Evolutionary conservation across 2,113 vertebrate genomes (phyloP), one percentile per base, ranked within the genome.

Genomic region (Pollachius pollachius): DNA sequence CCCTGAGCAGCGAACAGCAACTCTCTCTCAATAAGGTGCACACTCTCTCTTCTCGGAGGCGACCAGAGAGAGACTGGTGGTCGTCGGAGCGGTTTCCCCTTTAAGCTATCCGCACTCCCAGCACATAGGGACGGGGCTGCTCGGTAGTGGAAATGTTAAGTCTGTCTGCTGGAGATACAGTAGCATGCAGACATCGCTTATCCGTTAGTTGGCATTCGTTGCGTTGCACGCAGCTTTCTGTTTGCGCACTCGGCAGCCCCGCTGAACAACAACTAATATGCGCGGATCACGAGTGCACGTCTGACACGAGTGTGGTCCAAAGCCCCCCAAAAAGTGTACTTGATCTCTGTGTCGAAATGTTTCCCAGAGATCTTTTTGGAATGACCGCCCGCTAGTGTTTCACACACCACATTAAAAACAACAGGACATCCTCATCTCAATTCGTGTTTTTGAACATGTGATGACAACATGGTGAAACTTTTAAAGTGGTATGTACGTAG

Each of bases 11-110:
- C 70, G 74, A 19, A 23, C 73, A 68, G 73, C 74, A 30, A 79
- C 37, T 18, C 34, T 58, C 75, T n/a, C 68, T 41, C 65, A 65
- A 34, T 34, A 63, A 30, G 27, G 16, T 17, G 19, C 68, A 70
- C 79, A 83, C 69, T 70, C 79, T 84, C 69, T 70, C 72, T 21
- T 37, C 63, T 34, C 30, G 30, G 30, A 34, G 6, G 30, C 30
- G 30, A 34, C 30, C 30, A 34, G 30, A 34, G 27, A 2, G 16
- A 60, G 54, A 70, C 63, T 70, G 16, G 16, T 17, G 63, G 17
- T 64, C 13, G 64, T 18, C 48, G 34, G 3, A 56, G 61, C 54
- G 69, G 52, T 25, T 65, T 75, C 21, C 23, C 27, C 23, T 21
- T 56, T 7, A 69, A 66, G 65, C 69, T 68, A 71, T 83, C 68